Evolutionary conservation across 2,888 invertebrate genomes (phyloP).

Genomic region (Gymnoscelis rufifasciata): DNA sequence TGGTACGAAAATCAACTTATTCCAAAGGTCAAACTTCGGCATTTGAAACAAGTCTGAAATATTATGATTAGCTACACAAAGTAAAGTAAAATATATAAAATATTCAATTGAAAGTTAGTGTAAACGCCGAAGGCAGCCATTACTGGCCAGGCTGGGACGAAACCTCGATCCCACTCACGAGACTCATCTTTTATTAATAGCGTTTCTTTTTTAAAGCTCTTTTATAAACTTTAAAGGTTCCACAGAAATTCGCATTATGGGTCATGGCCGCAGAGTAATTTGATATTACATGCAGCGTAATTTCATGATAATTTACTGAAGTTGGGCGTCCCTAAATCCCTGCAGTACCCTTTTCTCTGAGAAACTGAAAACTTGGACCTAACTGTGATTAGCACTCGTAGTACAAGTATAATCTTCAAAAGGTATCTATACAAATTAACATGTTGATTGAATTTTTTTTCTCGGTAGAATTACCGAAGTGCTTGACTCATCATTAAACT

Average conservation of each 20-base stretch:
- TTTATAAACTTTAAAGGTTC: conserved; percentile 1
- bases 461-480: no score
- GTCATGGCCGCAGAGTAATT: not conserved
- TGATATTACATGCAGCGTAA: not conserved
- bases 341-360: no score
- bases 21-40: conserved; percentile 23
- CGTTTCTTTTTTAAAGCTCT: conserved; percentile 4
- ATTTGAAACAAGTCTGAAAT: conserved; percentile 23
- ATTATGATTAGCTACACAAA: conserved; percentile 37
- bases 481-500: no score
- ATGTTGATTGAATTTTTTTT: no score
- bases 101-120: conserved; percentile 56
- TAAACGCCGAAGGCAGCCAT: conserved; percentile 49
- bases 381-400: not conserved
- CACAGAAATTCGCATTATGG: not conserved
- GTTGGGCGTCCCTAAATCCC: not conserved
- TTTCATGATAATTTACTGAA: not conserved
- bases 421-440: no score
- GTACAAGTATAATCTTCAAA: not conserved
- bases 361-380: not conserved
- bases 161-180: conserved; percentile 34
- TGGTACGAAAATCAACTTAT: conserved; percentile 14
- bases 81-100: conserved; percentile 50
- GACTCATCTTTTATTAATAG: conserved; percentile 55
- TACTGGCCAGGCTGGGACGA: conserved; percentile 30